Conservation (phyloP, 2,888 invertebrate species). For the Chrysomela aeneicollis region DNA sequence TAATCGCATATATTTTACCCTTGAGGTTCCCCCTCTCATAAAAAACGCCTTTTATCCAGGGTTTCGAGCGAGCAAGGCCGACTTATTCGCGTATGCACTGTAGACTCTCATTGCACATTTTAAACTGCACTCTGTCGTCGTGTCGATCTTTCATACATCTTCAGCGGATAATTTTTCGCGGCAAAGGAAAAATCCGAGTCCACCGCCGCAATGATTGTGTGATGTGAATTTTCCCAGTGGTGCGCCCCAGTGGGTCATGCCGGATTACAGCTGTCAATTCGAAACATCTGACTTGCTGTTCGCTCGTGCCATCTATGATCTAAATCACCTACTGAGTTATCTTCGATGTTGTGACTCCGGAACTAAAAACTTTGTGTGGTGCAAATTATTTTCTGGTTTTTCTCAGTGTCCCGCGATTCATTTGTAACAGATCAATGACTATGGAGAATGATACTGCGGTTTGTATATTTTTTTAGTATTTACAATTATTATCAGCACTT, state of each 20-base stretch:
- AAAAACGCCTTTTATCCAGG: slow-evolving; percentile 59
- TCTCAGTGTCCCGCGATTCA: slow-evolving; percentile 16
- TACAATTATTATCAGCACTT: neutral
- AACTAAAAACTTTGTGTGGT: slow-evolving; percentile 27
- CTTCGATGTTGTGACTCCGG: slow-evolving; percentile 15
- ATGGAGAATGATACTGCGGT: slow-evolving; percentile 50
- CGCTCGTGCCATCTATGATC: slow-evolving; percentile 40
- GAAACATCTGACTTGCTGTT: slow-evolving; percentile 36
- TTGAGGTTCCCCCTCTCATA: slow-evolving; percentile 57
- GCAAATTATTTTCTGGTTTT: slow-evolving; percentile 28
- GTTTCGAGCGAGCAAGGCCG: slow-evolving; percentile 58
- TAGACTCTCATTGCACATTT: slow-evolving; percentile 50
- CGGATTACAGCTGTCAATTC: slow-evolving; percentile 39
- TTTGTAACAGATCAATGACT: slow-evolving; percentile 29
- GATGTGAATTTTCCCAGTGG: slow-evolving; percentile 30
- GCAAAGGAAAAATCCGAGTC: slow-evolving; percentile 19
- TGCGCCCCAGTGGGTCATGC: slow-evolving; percentile 39
- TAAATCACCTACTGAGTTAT: slow-evolving; percentile 17
- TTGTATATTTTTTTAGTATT: slow-evolving; percentile 38
- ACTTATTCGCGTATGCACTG: slow-evolving; percentile 49
- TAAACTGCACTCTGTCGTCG: slow-evolving; percentile 45
- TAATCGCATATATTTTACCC: slow-evolving; percentile 55
- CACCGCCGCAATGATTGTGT: slow-evolving; percentile 16
- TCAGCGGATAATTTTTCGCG: slow-evolving; percentile 25
- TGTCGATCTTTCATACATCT: slow-evolving; percentile 37